Conservation (phyloP, 2,888 invertebrate species). For the Teleogryllus oceanicus region DNA sequence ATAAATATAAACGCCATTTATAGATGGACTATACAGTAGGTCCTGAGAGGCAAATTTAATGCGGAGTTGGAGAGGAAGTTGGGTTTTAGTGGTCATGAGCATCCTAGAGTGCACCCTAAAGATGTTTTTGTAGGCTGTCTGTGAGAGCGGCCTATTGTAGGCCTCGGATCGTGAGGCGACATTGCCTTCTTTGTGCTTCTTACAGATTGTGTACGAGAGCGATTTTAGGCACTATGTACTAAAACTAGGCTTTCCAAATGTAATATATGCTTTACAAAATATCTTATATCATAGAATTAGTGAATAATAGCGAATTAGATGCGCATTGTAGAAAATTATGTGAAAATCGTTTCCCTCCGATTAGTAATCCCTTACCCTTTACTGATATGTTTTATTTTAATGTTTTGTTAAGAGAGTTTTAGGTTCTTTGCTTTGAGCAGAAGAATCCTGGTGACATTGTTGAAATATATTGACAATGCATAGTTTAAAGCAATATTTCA, state of each 20-base stretch:
- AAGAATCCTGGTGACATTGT: not conserved
- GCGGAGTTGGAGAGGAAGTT: no score
- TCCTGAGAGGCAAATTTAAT: no score
- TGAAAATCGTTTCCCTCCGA: constrained; percentile 12
- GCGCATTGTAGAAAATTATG: constrained; percentile 4
- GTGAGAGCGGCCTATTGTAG: no score
- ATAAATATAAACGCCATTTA: no score
- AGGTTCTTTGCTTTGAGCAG: not conserved
- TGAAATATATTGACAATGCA: not conserved
- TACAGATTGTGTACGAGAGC: constrained; percentile 10
- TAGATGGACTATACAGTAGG: no score
- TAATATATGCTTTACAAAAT: constrained; percentile 7
- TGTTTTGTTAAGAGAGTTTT: not conserved
- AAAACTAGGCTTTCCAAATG: constrained; percentile 12
- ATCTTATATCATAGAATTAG: constrained; percentile 18
- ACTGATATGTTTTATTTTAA: constrained; percentile 1
- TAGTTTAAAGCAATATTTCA: constrained; percentile 9
- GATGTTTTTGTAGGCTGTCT: no score
- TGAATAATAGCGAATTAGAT: constrained; percentile 18
- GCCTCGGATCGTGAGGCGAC: no score
- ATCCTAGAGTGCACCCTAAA: no score
- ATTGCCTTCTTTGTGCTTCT: not conserved
- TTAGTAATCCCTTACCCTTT: constrained; percentile 2
- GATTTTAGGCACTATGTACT: constrained; percentile 18
- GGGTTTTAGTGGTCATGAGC: no score